phyloP scores from a whole-genome alignment of 2,113 vertebrate genomes.

The Argyrosomus japonicus region DNA sequence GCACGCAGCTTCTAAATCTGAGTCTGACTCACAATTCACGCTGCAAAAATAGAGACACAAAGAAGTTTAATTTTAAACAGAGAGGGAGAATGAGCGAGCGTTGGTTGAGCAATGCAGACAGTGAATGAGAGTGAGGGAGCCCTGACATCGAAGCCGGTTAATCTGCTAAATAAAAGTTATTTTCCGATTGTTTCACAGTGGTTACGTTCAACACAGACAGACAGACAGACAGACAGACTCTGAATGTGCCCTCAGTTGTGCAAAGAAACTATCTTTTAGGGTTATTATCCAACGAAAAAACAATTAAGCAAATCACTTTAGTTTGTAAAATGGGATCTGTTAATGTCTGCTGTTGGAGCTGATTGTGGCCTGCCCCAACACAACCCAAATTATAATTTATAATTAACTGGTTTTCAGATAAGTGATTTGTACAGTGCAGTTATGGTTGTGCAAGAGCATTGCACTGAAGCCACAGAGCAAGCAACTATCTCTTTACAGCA shows the following conservation, averaged over 20 bases:
- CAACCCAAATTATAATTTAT: neutral
- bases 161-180: too few species aligned
- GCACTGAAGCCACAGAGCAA: neutral
- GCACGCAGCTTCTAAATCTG: too few species aligned
- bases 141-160: too few species aligned
- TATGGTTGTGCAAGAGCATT: neutral
- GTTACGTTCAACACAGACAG: too few species aligned
- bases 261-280: neutral
- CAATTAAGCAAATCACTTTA: neutral
- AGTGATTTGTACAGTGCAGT: neutral
- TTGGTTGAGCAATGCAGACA: too few species aligned
- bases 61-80: too few species aligned
- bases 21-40: too few species aligned
- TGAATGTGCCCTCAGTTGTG: too few species aligned
- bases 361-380: neutral
- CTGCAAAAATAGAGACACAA: too few species aligned
- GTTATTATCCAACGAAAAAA: neutral
- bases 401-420: slow-evolving; percentile 3
- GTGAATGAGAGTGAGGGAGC: too few species aligned
- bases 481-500: neutral
- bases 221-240: neutral
- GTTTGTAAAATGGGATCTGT: neutral
- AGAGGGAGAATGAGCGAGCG: too few species aligned
- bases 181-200: too few species aligned
- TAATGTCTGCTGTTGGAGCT: neutral